These are phyloP conservation scores for Eumaeus atala DNA, from an alignment of 1,140 invertebrate genomes.

Conservation along the genomic window DNA sequence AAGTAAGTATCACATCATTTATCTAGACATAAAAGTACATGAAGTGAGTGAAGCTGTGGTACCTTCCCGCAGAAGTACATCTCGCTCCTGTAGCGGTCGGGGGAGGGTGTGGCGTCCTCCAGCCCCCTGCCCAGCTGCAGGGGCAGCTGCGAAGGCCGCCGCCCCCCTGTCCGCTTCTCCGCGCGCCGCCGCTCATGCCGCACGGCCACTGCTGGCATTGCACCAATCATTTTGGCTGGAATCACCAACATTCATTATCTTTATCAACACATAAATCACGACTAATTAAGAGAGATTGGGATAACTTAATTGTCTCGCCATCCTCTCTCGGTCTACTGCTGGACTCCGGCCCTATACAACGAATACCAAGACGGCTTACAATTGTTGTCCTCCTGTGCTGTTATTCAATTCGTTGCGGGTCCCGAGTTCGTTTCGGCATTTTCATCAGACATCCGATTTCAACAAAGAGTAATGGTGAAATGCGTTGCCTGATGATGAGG, in stretches of 20 bases:
- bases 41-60: background rate
- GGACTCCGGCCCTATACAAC: too few species aligned
- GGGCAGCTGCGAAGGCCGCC: slow-evolving; percentile 79
- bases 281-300: too few species aligned
- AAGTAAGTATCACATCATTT: too few species aligned
- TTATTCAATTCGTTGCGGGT: too few species aligned
- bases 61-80: slow-evolving; percentile 84
- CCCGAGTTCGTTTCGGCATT: too few species aligned
- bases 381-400: too few species aligned
- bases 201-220: slow-evolving; percentile 89
- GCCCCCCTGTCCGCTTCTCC: slow-evolving; percentile 77
- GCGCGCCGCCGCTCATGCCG: slow-evolving; percentile 85
- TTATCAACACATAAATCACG: slow-evolving; percentile 1
- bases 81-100: slow-evolving; percentile 76
- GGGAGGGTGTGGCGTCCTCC: slow-evolving; percentile 76
- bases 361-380: too few species aligned
- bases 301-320: too few species aligned
- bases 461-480: too few species aligned
- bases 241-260: slow-evolving; percentile 3
- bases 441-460: too few species aligned
- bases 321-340: too few species aligned
- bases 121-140: slow-evolving; percentile 77
- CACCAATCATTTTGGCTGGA: slow-evolving; percentile 83
- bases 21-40: background rate
- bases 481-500: too few species aligned